Evolutionary conservation across 2,797 vertebrate species (phyloP).

Genomic region (Pipistrellus pipistrellus): DNA sequence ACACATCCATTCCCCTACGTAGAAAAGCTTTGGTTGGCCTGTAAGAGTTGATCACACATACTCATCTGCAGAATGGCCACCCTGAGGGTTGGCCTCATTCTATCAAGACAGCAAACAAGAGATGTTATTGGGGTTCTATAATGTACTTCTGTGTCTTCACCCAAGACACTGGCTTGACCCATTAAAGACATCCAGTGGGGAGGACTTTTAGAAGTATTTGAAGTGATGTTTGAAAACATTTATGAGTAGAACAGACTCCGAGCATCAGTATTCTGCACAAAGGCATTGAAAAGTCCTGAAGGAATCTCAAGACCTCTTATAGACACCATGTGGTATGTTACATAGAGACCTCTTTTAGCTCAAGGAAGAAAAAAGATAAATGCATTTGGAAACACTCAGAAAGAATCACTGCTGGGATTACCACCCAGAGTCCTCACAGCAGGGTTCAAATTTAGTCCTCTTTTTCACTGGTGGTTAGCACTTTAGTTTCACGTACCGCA

Average conservation of each 20-base stretch:
- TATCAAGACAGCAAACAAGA: neutral
- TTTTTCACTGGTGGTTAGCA: neutral
- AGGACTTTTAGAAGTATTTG: neutral
- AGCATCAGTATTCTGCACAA: neutral
- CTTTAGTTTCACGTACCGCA: neutral
- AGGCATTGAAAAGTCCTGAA: neutral
- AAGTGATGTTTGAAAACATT: too few species aligned
- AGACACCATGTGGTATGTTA: neutral
- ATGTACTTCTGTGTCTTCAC: neutral
- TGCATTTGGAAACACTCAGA: too few species aligned
- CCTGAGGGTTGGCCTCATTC: neutral
- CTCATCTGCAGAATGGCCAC: neutral
- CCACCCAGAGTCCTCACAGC: neutral
- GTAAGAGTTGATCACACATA: neutral
- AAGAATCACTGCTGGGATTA: too few species aligned
- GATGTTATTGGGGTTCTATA: neutral
- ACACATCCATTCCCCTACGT: neutral
- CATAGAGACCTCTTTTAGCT: neutral
- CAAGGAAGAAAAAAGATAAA: neutral
- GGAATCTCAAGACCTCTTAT: neutral
- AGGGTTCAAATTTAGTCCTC: neutral
- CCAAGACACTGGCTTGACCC: neutral
- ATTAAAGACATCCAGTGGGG: neutral
- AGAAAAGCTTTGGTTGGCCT: neutral
- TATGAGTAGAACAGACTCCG: neutral